These are phyloP conservation scores for Bibio marci DNA, from an alignment of 2,888 invertebrate genomes.

Conservation along the genomic window DNA sequence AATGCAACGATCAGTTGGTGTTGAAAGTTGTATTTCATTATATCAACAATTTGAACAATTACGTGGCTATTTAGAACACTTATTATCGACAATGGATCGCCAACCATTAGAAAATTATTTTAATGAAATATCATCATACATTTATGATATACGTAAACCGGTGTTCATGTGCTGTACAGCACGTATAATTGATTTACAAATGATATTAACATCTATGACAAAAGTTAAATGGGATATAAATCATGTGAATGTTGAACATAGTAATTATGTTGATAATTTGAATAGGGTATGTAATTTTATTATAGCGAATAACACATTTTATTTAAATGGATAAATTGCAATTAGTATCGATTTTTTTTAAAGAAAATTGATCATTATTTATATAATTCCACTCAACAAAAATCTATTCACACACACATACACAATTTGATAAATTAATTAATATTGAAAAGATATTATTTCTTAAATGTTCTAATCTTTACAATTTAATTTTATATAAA, in stretches of 20 bases:
- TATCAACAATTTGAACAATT: slow-evolving; percentile 73
- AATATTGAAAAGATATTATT: too few species aligned
- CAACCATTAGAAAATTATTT: slow-evolving; percentile 53
- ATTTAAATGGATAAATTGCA: too few species aligned
- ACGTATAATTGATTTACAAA: slow-evolving; percentile 58
- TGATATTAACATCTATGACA: slow-evolving; percentile 68
- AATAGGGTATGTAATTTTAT: slow-evolving; percentile 33
- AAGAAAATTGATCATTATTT: too few species aligned
- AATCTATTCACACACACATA: too few species aligned
- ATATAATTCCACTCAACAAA: too few species aligned
- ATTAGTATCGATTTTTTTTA: background rate
- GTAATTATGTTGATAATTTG: slow-evolving; percentile 66
- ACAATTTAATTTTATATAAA: too few species aligned
- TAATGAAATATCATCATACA: slow-evolving; percentile 54
- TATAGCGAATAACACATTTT: too few species aligned
- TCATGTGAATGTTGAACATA: slow-evolving; percentile 89
- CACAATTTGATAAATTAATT: too few species aligned
- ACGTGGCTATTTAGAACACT: slow-evolving; percentile 68
- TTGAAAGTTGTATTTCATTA: slow-evolving; percentile 83
- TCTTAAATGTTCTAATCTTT: too few species aligned
- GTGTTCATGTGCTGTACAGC: slow-evolving; percentile 76
- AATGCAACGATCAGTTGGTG: slow-evolving; percentile 72
- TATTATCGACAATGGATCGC: slow-evolving; percentile 55
- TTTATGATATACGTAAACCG: slow-evolving; percentile 59
- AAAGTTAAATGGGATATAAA: slow-evolving; percentile 90